A percentile compares a stretch with the other conserved stretches of the same genome.
Conservation (phyloP, 2,113 vertebrate genomes). For the Gymnogyps californianus region DNA sequence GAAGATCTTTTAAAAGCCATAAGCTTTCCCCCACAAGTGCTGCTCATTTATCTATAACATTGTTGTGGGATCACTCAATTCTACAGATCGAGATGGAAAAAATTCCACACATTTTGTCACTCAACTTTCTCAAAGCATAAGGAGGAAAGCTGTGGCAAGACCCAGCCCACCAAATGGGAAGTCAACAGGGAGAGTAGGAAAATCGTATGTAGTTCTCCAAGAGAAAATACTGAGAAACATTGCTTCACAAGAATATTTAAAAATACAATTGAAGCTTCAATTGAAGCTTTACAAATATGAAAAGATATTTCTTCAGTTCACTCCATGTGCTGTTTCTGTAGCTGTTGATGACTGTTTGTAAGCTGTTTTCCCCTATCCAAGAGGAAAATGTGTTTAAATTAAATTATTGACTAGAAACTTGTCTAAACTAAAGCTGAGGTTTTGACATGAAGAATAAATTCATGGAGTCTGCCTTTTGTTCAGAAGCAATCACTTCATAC, state of each 20-base stretch:
- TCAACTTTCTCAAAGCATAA: background rate
- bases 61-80: background rate
- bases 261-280: background rate
- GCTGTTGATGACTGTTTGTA: background rate
- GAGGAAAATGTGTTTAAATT: background rate
- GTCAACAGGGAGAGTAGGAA: background rate
- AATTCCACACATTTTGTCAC: background rate
- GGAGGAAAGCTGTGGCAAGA: background rate
- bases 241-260: background rate
- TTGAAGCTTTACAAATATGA: background rate
- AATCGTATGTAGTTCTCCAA: background rate
- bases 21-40: background rate
- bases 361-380: background rate
- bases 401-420: background rate
- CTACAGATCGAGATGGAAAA: background rate
- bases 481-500: background rate
- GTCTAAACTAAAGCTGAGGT: background rate
- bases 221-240: background rate
- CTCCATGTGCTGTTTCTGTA: background rate
- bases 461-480: background rate
- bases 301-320: background rate
- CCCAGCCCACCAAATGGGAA: background rate
- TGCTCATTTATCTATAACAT: background rate
- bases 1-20: background rate
- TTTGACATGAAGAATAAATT: background rate